Conservation (phyloP, 2,888 invertebrate species). For the Lypha dubia region DNA sequence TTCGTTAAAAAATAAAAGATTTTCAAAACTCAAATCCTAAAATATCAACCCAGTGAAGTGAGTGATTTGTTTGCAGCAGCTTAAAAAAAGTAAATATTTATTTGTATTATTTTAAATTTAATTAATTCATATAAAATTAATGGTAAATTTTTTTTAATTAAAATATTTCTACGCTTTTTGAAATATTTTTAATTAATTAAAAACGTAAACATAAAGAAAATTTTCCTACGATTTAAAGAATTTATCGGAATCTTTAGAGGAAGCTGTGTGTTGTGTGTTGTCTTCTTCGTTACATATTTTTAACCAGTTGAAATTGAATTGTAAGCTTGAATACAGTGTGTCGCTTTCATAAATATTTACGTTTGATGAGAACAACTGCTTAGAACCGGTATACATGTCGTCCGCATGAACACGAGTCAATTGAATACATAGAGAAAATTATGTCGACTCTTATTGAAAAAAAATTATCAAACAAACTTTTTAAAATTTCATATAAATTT, state of each 20-base stretch:
- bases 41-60: not conserved
- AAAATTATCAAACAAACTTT: not conserved
- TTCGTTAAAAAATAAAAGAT: conserved; percentile 4
- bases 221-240: conserved; percentile 18
- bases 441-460: not conserved
- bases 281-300: not conserved
- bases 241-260: conserved; percentile 30
- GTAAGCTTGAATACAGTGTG: conserved; percentile 28
- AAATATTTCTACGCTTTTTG: no score
- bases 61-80: not conserved
- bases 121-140: not conserved
- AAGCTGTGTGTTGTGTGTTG: no score
- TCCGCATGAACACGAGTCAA: conserved; percentile 9
- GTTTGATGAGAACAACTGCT: conserved; percentile 55
- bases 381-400: conserved; percentile 59
- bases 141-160: no score
- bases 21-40: not conserved
- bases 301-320: conserved; percentile 37
- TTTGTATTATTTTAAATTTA: not conserved
- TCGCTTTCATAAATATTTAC: conserved; percentile 22
- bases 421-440: conserved; percentile 27
- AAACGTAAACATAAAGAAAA: conserved; percentile 25
- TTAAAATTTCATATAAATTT: no score
- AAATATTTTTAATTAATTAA: no score
- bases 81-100: conserved; percentile 43